A percentile compares a stretch with the other conserved stretches of the same genome.
Conservation (phyloP, 2,888 invertebrate genomes). For the Tuberolachnus salignus region DNA sequence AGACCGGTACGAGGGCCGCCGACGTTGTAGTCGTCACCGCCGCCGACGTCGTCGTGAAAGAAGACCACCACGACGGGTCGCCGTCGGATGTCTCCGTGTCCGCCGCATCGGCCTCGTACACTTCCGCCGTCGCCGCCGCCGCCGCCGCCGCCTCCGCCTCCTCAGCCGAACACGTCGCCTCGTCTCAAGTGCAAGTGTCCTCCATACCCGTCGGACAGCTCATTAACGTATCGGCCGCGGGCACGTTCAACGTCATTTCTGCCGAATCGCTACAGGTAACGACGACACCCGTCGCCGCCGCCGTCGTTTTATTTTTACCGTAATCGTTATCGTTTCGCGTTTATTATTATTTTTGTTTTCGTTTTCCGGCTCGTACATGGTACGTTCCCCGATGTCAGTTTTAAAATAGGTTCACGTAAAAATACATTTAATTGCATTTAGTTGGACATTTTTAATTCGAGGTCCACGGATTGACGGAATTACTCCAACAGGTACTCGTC, state of each 20-base stretch:
- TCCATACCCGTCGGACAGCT: constrained; percentile 78
- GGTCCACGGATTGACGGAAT: too few species aligned
- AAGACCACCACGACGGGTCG: constrained; percentile 45
- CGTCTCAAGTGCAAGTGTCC: constrained; percentile 65
- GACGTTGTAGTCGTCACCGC: constrained; percentile 61
- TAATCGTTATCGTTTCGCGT: background rate
- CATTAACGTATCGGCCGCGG: constrained; percentile 71
- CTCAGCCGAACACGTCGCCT: constrained; percentile 63
- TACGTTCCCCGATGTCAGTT: background rate
- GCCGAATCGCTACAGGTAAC: constrained; percentile 77
- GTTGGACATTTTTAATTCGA: too few species aligned
- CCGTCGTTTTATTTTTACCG: background rate
- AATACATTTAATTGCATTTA: too few species aligned
- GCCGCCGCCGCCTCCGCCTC: constrained; percentile 61
- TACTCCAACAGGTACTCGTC: too few species aligned
- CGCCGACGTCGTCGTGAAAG: constrained; percentile 52
- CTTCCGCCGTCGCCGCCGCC: constrained; percentile 58
- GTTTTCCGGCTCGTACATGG: background rate
- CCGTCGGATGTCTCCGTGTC: constrained; percentile 58
- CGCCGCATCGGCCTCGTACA: constrained; percentile 59
- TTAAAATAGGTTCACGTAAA: too few species aligned
- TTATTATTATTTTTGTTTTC: background rate
- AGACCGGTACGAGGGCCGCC: constrained; percentile 65
- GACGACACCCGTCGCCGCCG: background rate
- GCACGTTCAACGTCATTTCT: constrained; percentile 85